These are phyloP conservation scores for Erythrocercus mccallii DNA, from an alignment of 2,113 vertebrate species.

Conservation along the genomic window DNA sequence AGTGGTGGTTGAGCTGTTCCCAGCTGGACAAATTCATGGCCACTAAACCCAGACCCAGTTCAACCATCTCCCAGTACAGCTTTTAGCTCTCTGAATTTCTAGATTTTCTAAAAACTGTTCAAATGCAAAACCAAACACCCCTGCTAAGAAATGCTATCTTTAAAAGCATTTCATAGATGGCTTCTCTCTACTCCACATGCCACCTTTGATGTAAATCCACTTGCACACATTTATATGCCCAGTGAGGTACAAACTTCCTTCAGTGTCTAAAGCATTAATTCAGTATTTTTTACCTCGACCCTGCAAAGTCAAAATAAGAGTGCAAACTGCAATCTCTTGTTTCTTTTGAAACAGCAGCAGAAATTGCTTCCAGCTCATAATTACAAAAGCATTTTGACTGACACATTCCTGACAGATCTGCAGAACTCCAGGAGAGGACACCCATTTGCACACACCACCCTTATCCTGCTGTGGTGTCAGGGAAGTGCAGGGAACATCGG, in stretches of 20 bases:
- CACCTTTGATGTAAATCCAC: neutral
- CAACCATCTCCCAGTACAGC: neutral
- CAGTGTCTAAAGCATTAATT: neutral
- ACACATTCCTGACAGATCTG: neutral
- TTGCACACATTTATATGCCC: neutral
- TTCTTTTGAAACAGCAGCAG: neutral
- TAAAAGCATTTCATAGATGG: neutral
- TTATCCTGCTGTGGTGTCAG: rapidly evolving
- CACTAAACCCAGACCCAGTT: neutral
- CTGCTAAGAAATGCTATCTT: neutral
- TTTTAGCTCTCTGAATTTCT: neutral
- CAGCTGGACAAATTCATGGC: neutral
- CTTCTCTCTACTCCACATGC: neutral
- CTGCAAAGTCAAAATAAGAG: neutral
- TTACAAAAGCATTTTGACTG: neutral
- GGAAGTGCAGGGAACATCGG: neutral
- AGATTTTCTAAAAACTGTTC: neutral
- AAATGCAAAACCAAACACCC: neutral
- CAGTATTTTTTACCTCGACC: neutral
- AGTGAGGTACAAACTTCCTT: neutral
- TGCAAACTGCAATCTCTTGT: neutral
- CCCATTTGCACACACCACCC: neutral
- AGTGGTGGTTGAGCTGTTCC: neutral
- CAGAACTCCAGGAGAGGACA: neutral
- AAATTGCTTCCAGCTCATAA: neutral